These are phyloP conservation scores for Craseonycteris thonglongyai DNA, from an alignment of 2,113 vertebrate genomes.

Conservation along the genomic window DNA sequence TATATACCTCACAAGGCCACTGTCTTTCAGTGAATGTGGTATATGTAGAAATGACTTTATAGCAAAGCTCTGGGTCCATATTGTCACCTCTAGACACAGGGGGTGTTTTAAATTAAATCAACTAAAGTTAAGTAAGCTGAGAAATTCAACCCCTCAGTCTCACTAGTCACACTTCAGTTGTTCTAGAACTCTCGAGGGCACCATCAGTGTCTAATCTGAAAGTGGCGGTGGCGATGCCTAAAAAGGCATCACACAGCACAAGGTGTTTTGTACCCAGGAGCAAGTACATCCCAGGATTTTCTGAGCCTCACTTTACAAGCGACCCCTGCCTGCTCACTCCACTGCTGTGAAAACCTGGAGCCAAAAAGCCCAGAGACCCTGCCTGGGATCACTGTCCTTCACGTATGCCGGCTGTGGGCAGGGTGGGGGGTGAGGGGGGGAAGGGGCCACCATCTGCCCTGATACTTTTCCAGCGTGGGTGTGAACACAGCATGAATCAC, in stretches of 20 bases:
- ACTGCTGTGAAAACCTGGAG: neutral
- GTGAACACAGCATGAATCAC: rapidly evolving
- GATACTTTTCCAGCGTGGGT: rapidly evolving
- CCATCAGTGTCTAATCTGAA: rapidly evolving
- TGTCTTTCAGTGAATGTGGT: too few species aligned
- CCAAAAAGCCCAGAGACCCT: neutral
- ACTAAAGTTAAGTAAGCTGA: neutral
- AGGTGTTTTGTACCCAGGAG: neutral
- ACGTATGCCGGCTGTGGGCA: neutral
- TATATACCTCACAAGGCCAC: neutral
- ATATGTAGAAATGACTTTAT: neutral
- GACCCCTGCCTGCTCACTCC: neutral
- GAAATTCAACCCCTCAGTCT: neutral
- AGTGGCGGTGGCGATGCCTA: neutral
- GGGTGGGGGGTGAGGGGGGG: rapidly evolving
- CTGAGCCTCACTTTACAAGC: neutral
- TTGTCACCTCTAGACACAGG: neutral
- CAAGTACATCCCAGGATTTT: neutral
- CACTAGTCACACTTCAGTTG: neutral
- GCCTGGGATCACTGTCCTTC: rapidly evolving
- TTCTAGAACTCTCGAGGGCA: neutral
- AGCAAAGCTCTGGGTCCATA: neutral
- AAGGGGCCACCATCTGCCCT: neutral
- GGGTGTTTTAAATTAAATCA: neutral
- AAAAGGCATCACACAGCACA: neutral